Base-by-base conservation (phyloP, 1,140 invertebrate species). In the Tyrophagus putrescentiae region DNA sequence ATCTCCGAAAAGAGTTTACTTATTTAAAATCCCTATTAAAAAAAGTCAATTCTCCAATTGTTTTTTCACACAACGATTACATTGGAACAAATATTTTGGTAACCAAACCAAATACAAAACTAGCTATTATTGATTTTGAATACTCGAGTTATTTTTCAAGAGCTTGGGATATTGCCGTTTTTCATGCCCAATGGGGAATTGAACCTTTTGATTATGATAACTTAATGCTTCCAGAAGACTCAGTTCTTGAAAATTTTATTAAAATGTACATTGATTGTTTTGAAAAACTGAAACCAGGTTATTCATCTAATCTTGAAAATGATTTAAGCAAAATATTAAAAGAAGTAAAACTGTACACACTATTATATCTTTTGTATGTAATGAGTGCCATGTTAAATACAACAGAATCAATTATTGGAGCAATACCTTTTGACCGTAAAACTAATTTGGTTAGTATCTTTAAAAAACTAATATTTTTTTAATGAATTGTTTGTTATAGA, bases 131-230 rank as follows among this genome's bases (percentile, higher is more conserved):
- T 18, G 48, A 52, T 18, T 52, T 52, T 52, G 48, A 52, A 31
- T 52, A 52, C 42, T 52, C 48, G 42, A 13, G 13, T 16, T 52
- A 27, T 18, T 52, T 48, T 48, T 13, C n/a, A 16, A 13, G 48
- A 13, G 48, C n/a, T 18, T 52, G 42, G n/a, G 48, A 52, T 31
- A 52, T 52, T 48, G 16, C 48, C 18, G 42, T 31, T 16, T 27
- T 52, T 16, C 48, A 27, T 16, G 48, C n/a, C 36, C 48, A 52
- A 18, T 52, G 48, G 48, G 48, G 48, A 13, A 52, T 52, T 48
- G 48, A 52, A 18, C 48, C 48, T 13, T 52, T 52, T 31, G n/a
- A 52, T n/a, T 52, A 52, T 52, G 48, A 52, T 16, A 52, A 52
- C 16, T 16, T 52, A 13, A 31, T 16, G 13, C 48, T 52, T 13